Evolutionary conservation across 2,888 invertebrate genomes (phyloP).

Genomic region (Mythimna lalbum): DNA sequence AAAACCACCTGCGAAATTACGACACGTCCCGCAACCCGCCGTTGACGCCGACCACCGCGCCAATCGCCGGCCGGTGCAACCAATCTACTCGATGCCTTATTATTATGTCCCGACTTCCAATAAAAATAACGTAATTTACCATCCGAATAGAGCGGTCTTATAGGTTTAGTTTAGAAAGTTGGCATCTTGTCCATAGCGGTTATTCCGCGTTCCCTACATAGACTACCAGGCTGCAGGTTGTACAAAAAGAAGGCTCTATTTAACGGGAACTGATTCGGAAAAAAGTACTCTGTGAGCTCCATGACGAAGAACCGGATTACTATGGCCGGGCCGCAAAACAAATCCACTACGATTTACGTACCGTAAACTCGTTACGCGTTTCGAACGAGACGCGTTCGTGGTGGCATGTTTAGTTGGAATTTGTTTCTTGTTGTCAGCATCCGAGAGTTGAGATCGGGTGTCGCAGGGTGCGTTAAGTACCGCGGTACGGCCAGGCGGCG

Average conservation of each 20-base stretch:
- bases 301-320: constrained; percentile 86
- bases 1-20: constrained; percentile 78
- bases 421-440: constrained; percentile 76
- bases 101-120: constrained; percentile 80
- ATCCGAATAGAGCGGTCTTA: constrained; percentile 81
- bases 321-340: constrained; percentile 85
- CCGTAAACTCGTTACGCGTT: constrained; percentile 89
- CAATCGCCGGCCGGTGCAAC: constrained; percentile 70
- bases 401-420: constrained; percentile 71
- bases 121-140: constrained; percentile 87
- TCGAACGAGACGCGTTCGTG: constrained; percentile 81
- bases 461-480: constrained; percentile 73
- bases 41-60: constrained; percentile 61
- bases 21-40: constrained; percentile 71
- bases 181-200: constrained; percentile 88
- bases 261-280: constrained; percentile 83
- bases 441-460: constrained; percentile 76
- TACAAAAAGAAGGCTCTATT: constrained; percentile 87
- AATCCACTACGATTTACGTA: constrained; percentile 90
- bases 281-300: constrained; percentile 83
- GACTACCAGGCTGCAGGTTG: constrained; percentile 80
- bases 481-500: constrained; percentile 77
- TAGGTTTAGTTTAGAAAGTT: constrained; percentile 90
- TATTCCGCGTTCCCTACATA: constrained; percentile 85
- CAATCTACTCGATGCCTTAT: constrained; percentile 84